Conservation (phyloP, 1,140 invertebrate species). For the Holotrichia oblita region DNA sequence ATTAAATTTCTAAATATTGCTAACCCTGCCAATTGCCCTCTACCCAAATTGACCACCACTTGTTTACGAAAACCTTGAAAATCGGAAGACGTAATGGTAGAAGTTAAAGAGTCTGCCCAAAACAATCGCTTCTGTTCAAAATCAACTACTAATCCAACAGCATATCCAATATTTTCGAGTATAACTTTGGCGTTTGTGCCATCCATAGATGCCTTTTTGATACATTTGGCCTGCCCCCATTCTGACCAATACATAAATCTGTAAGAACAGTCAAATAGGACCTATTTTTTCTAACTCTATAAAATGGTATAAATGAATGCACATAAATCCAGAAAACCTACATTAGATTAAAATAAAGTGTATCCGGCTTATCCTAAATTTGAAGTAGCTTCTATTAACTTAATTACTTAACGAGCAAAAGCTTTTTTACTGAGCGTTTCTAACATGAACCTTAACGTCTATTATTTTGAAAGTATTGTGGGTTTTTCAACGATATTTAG, state of each 20-base stretch:
- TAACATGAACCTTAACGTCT: too few species aligned
- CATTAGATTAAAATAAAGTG: too few species aligned
- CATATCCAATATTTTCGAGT: constrained; percentile 77
- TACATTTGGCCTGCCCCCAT: constrained; percentile 72
- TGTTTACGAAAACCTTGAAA: constrained; percentile 74
- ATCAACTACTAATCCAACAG: constrained; percentile 79
- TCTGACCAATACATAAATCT: constrained; percentile 94
- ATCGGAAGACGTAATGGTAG: constrained; percentile 82
- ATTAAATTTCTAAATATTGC: constrained; percentile 81
- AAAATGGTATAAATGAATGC: too few species aligned
- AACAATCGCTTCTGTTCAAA: constrained; percentile 76
- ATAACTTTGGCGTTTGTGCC: constrained; percentile 71
- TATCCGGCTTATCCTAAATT: too few species aligned
- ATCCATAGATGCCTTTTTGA: constrained; percentile 81
- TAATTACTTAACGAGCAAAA: too few species aligned
- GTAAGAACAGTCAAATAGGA: constrained; percentile 20
- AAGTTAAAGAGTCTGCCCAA: constrained; percentile 83
- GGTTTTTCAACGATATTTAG: too few species aligned
- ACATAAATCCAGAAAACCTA: too few species aligned
- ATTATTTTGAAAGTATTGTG: too few species aligned
- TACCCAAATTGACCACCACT: constrained; percentile 67
- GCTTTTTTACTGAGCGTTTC: too few species aligned
- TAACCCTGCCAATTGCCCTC: constrained; percentile 75
- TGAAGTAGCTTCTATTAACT: too few species aligned
- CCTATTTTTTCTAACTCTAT: too few species aligned